These are phyloP conservation scores for Butorides virescens DNA, from an alignment of 2,113 vertebrate genomes.

Conservation along the genomic window DNA sequence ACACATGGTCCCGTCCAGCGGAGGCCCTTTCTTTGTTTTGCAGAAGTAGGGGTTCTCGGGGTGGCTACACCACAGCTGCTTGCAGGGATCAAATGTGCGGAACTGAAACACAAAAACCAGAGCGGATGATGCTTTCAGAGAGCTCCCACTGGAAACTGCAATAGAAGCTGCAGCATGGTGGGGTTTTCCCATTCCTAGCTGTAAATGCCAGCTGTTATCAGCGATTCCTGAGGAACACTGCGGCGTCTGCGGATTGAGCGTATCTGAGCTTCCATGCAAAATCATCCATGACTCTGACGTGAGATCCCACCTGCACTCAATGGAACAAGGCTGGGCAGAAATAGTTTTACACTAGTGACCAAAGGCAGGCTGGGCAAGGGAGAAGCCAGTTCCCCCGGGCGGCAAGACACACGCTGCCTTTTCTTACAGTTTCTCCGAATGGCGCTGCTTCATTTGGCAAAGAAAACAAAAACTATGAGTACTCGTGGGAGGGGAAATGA, in stretches of 20 bases:
- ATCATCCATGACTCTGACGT: neutral
- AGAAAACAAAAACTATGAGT: neutral
- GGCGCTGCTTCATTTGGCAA: neutral
- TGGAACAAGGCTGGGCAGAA: neutral
- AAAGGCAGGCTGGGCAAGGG: neutral
- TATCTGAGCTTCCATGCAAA: neutral
- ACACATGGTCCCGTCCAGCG: slow-evolving; percentile 95
- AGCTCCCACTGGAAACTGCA: neutral
- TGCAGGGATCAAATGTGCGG: slow-evolving; percentile 94
- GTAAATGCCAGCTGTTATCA: neutral
- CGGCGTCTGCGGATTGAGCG: neutral
- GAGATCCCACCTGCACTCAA: neutral
- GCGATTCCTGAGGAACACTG: neutral
- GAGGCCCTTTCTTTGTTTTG: slow-evolving; percentile 98
- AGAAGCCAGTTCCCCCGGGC: neutral
- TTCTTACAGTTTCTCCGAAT: neutral
- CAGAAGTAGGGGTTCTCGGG: slow-evolving; percentile 98
- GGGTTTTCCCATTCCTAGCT: neutral
- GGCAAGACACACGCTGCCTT: neutral
- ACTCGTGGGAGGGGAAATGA: neutral
- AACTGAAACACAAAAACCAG: slow-evolving; percentile 79
- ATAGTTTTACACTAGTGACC: neutral
- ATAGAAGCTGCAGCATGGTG: neutral
- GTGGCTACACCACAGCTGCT: slow-evolving; percentile 98
- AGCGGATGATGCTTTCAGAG: accelerated